A percentile compares a stretch with the other conserved stretches of the same genome.
Evolutionary conservation across 2,888 invertebrate species (phyloP).

Genomic region (Meta bourneti): DNA sequence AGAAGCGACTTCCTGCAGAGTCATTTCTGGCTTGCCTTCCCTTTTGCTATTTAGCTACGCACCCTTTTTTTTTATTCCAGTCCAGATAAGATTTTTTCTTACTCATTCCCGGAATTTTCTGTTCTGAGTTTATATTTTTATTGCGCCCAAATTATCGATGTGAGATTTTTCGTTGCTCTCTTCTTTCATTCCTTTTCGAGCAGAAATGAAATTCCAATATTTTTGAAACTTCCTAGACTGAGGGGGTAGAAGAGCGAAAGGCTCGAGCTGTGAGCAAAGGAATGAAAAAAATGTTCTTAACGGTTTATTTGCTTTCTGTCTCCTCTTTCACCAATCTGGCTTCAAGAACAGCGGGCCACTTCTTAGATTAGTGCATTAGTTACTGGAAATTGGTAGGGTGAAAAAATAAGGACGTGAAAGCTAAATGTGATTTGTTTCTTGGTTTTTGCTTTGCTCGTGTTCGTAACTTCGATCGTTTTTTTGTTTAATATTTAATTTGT

Average conservation of each 20-base stretch:
- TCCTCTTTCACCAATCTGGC: neutral
- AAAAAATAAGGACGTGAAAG: neutral
- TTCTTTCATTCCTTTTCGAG: neutral
- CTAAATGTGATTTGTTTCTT: constrained; percentile 13
- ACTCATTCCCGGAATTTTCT: neutral
- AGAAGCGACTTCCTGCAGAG: constrained; percentile 7
- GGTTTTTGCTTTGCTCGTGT: neutral
- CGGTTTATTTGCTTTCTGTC: constrained; percentile 29
- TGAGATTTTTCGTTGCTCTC: constrained; percentile 23
- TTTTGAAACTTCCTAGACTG: constrained; percentile 25
- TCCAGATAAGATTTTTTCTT: constrained; percentile 8
- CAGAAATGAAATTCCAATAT: constrained; percentile 61
- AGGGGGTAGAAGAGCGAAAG: neutral
- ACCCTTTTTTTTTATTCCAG: neutral
- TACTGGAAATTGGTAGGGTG: neutral
- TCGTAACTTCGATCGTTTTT: neutral
- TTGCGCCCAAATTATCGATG: constrained; percentile 39
- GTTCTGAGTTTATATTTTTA: constrained; percentile 14
- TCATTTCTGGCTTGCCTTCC: constrained; percentile 7
- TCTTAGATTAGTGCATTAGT: constrained; percentile 13
- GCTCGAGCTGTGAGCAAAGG: constrained; percentile 1
- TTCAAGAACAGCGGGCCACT: neutral
- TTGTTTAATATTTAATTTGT: neutral
- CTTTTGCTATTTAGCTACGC: constrained; percentile 4
- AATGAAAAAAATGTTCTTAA: neutral